Evolutionary conservation across 2,797 vertebrate species (phyloP).

Genomic region (Pangasius mekongensis): DNA sequence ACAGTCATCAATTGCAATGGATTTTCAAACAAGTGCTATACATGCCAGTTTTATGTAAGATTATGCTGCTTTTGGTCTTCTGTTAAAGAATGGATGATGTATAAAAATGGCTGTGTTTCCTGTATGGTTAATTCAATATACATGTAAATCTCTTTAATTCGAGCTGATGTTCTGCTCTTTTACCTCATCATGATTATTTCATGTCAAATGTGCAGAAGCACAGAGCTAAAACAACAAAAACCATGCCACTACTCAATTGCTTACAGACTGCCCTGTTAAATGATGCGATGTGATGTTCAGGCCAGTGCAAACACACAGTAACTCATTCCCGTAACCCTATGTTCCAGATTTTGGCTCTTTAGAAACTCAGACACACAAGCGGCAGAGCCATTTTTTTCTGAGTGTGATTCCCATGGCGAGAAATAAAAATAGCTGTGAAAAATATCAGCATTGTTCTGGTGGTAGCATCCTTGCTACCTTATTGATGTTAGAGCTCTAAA

Average conservation of each 20-base stretch:
- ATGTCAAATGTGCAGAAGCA: constrained; percentile 4
- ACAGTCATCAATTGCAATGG: not conserved
- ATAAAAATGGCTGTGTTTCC: constrained; percentile 4
- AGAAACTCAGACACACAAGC: constrained; percentile 47
- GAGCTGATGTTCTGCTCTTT: constrained; percentile 22
- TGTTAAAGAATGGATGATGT: not conserved
- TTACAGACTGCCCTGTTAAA: constrained; percentile 57
- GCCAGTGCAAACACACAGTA: constrained; percentile 69
- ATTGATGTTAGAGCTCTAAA: constrained; percentile 54
- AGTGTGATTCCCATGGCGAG: constrained; percentile 40
- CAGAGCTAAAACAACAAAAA: constrained; percentile 25
- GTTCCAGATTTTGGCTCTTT: constrained; percentile 69
- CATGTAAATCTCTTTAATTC: constrained; percentile 18
- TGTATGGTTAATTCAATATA: not conserved
- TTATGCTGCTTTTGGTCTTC: not conserved
- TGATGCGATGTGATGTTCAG: constrained; percentile 52
- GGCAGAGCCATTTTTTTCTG: constrained; percentile 7
- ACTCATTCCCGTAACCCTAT: constrained; percentile 65
- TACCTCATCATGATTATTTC: not conserved
- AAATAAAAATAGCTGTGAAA: constrained; percentile 35
- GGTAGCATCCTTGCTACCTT: constrained; percentile 22
- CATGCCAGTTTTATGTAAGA: constrained; percentile 2
- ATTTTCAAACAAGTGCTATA: constrained; percentile 11
- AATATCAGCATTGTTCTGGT: constrained; percentile 33
- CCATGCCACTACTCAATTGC: constrained; percentile 31